Evolutionary conservation across 2,797 vertebrate species (phyloP).

Genomic region (Melanotaenia parkinsoni): DNA sequence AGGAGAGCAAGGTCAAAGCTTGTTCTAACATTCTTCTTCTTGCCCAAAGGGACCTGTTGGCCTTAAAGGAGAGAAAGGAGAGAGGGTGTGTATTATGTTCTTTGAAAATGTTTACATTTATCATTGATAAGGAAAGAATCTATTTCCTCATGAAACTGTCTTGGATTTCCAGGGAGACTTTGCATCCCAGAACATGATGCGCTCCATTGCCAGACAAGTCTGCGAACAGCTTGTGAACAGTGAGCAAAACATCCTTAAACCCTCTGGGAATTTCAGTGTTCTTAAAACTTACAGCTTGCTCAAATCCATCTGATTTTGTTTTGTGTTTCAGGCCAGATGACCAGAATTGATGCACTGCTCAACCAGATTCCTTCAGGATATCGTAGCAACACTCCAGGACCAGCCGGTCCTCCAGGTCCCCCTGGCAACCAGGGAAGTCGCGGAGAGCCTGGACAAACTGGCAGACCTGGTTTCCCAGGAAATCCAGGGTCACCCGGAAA

Average conservation of each 20-base stretch:
- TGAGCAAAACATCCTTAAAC: slow-evolving; percentile 73
- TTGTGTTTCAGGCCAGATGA: slow-evolving; percentile 91
- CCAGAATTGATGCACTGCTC: slow-evolving; percentile 93
- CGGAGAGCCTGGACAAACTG: slow-evolving; percentile 92
- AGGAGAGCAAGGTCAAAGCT: background rate
- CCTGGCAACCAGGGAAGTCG: slow-evolving; percentile 86
- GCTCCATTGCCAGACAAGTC: slow-evolving; percentile 98
- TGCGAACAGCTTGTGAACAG: slow-evolving; percentile 98
- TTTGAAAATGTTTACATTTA: background rate
- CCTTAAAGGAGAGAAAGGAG: slow-evolving; percentile 97
- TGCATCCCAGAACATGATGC: slow-evolving; percentile 98
- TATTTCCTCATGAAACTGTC: slow-evolving; percentile 27
- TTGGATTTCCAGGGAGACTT: slow-evolving; percentile 90
- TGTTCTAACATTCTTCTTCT: slow-evolving; percentile 27
- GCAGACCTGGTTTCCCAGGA: slow-evolving; percentile 94
- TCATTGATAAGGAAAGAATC: background rate
- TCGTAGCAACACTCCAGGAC: slow-evolving; percentile 91
- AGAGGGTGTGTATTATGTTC: slow-evolving; percentile 86
- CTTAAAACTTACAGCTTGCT: background rate
- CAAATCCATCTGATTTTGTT: background rate
- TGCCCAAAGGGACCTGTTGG: slow-evolving; percentile 88
- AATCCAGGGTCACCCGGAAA: slow-evolving; percentile 90
- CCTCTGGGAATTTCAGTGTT: background rate
- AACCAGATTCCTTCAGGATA: slow-evolving; percentile 98
- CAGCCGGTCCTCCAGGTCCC: slow-evolving; percentile 90